phyloP scores from a whole-genome alignment of 1,140 invertebrate genomes.

The Cyrtorhinus lividipennis region DNA sequence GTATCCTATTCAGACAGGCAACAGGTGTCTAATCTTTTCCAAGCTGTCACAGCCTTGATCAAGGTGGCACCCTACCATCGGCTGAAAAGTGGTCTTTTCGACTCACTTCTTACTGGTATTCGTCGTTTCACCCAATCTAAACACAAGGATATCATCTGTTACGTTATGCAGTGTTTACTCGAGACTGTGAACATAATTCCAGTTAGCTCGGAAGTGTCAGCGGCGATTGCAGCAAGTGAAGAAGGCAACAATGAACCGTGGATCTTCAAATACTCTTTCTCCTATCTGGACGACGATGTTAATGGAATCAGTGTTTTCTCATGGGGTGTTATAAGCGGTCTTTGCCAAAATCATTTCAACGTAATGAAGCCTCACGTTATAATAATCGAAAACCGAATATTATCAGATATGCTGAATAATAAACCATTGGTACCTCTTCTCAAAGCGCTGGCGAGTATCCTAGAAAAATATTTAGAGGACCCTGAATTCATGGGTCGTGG shows the following conservation, averaged over 20 bases:
- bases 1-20: background rate
- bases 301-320: background rate
- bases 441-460: background rate
- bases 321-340: background rate
- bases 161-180: background rate
- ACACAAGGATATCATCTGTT: background rate
- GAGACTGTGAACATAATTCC: background rate
- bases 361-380: background rate
- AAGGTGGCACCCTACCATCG: conserved; percentile 18
- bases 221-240: background rate
- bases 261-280: background rate
- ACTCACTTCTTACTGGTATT: background rate
- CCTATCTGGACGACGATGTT: background rate
- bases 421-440: background rate
- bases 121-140: background rate
- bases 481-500: background rate
- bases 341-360: background rate
- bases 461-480: background rate
- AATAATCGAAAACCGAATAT: background rate
- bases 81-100: conserved; percentile 10
- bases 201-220: background rate
- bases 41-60: conserved; percentile 7
- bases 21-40: conserved; percentile 4
- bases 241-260: background rate
- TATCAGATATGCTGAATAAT: background rate